A percentile compares a stretch with the other conserved stretches of the same genome.
Conservation (phyloP, 2,113 vertebrate species). For the Oncorhynchus clarkii region DNA sequence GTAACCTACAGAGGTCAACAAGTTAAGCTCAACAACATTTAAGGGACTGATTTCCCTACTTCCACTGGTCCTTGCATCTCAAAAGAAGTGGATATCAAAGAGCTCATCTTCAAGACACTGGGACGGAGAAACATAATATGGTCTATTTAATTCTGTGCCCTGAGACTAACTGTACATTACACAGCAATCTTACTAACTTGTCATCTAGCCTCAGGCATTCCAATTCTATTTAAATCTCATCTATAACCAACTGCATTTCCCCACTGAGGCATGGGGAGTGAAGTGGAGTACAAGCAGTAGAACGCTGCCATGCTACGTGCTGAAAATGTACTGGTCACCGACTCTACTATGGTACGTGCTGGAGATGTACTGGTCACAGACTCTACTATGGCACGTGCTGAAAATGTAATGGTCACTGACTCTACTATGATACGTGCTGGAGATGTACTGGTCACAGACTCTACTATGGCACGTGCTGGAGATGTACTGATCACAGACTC, state of each 20-base stretch:
- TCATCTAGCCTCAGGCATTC: neutral
- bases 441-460: too few species aligned
- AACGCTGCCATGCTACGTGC: neutral
- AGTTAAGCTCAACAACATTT: too few species aligned
- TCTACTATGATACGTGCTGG: too few species aligned
- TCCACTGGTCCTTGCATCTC: neutral
- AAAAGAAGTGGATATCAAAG: neutral
- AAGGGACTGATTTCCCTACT: neutral
- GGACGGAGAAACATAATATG: too few species aligned
- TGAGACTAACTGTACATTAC: too few species aligned
- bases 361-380: neutral
- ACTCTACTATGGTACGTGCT: neutral
- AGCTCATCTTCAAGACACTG: too few species aligned
- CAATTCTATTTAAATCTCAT: neutral
- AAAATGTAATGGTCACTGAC: too few species aligned
- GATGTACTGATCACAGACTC: too few species aligned
- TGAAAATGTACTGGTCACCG: neutral
- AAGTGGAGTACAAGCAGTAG: neutral
- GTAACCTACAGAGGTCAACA: too few species aligned
- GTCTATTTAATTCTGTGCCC: too few species aligned
- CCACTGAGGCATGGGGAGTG: neutral
- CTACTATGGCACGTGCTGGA: too few species aligned
- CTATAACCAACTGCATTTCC: neutral
- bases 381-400: neutral
- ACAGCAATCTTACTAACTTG: neutral